phyloP scores from a whole-genome alignment of 2,113 vertebrate species.

The Poicephalus gulielmi region DNA sequence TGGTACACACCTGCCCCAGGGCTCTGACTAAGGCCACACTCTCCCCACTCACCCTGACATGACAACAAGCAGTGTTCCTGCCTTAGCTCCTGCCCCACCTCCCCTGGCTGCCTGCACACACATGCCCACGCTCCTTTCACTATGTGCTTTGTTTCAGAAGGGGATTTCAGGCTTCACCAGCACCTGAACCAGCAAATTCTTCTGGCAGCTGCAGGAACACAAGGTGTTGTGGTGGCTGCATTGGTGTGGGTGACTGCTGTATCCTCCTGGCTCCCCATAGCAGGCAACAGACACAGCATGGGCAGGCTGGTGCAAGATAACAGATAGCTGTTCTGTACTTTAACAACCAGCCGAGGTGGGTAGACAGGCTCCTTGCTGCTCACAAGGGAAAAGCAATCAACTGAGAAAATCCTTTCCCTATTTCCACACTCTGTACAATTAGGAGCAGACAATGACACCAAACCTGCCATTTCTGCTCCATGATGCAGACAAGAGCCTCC shows the following conservation, averaged over 20 bases:
- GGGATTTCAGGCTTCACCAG: background rate
- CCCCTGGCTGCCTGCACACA: background rate
- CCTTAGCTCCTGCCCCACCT: background rate
- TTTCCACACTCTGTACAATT: background rate
- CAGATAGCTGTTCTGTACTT: background rate
- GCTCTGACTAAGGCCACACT: background rate
- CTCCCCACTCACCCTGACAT: background rate
- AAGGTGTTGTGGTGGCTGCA: background rate
- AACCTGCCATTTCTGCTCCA: background rate
- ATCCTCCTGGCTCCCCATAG: background rate
- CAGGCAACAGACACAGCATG: background rate
- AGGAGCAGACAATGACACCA: background rate
- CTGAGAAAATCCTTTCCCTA: background rate
- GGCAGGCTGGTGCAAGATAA: background rate
- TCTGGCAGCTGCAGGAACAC: background rate
- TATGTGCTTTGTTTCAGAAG: background rate
- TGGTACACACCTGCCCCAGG: background rate
- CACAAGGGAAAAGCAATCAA: background rate
- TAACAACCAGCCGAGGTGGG: background rate
- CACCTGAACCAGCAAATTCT: background rate
- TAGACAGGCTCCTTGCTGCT: background rate
- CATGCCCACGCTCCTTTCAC: background rate
- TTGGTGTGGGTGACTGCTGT: background rate
- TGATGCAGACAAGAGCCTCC: background rate
- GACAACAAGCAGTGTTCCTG: background rate